Conservation (phyloP, 2,113 vertebrate species). For the Tautogolabrus adspersus region DNA sequence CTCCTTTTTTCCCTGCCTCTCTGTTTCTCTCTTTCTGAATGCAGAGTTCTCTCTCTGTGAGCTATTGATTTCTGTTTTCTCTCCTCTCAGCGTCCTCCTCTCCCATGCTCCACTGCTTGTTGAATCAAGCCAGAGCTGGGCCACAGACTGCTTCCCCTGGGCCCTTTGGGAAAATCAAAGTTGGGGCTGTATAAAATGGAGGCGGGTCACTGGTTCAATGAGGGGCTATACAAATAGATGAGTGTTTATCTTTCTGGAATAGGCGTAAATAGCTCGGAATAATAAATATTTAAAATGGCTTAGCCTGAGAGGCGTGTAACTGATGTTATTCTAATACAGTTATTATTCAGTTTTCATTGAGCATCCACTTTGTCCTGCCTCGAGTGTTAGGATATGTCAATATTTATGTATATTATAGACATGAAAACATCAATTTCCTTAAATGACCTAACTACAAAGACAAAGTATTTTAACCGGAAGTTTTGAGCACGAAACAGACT, state of each 20-base stretch:
- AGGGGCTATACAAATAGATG: constrained; percentile 30
- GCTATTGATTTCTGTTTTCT: constrained; percentile 69
- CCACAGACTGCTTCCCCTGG: constrained; percentile 45
- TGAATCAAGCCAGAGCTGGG: constrained; percentile 53
- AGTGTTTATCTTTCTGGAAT: constrained; percentile 32
- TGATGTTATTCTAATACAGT: no score
- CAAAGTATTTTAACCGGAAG: not conserved
- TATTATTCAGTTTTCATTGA: not conserved
- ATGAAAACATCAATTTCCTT: not conserved
- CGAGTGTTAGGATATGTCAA: not conserved
- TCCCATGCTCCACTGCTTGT: constrained; percentile 42
- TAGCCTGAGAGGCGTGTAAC: not conserved
- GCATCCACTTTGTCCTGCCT: no score
- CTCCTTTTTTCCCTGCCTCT: not conserved
- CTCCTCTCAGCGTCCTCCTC: constrained; percentile 44
- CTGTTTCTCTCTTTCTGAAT: constrained; percentile 40
- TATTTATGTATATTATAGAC: not conserved
- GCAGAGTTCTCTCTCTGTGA: constrained; percentile 48
- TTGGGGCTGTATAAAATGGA: constrained; percentile 47
- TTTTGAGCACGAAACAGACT: not conserved
- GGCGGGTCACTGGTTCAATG: constrained; percentile 35
- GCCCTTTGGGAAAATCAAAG: constrained; percentile 54
- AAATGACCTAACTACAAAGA: not conserved
- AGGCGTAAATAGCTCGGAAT: constrained; percentile 16
- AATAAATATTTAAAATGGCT: constrained; percentile 28